Evolutionary conservation across 1,140 invertebrate species (phyloP), one percentile per base, ranked within the genome.

Genomic region (Arion vulgaris): DNA sequence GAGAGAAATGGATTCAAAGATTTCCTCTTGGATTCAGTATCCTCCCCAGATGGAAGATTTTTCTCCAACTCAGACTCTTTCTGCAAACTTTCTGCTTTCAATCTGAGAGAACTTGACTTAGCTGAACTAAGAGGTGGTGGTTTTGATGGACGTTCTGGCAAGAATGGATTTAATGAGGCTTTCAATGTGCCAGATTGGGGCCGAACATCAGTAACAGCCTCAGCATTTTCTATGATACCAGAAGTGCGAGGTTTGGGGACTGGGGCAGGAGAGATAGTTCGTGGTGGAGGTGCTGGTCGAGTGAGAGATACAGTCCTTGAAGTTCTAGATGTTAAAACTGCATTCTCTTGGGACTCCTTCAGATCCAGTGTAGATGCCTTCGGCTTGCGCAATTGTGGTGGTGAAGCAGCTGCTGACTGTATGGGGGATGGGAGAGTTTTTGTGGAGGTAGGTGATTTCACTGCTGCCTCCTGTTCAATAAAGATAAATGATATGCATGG

Each of bases 61-160:
- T 26, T 32, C 26, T 45, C 45, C 5, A 11, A 0, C 36, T 79
- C 77, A 39, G 38, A 0, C 13, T 57, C 39, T 23, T 77, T 77
- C 57, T 66, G 45, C 51, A 66, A 32, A 13, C 9, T 19, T n/a
- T 81, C 57, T 32, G 80, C 80, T 69, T 81, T 81, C n/a, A 74
- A 15, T 38, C 80, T 51, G 5, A 81, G 71, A 17, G 80, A 81
- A 53, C 49, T 73, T 36, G 80, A 68, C 45, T 74, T 73, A 26
- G 80, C 80, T 53, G 80, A 68, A 62, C 80, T 81, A 2, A 81
- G 36, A 9, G 80, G 80, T 13, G 80, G 80, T 34, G 80, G 80
- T 28, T 81, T 81, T 23, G 80, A 39, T 2, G 80, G 80, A 0
- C 80, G 69, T n/a, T 81, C 80, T 4, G 80, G 80, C 7, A 81